Evolutionary conservation across 2,113 vertebrate genomes (phyloP).

Genomic region (Pyrgilauda ruficollis): DNA sequence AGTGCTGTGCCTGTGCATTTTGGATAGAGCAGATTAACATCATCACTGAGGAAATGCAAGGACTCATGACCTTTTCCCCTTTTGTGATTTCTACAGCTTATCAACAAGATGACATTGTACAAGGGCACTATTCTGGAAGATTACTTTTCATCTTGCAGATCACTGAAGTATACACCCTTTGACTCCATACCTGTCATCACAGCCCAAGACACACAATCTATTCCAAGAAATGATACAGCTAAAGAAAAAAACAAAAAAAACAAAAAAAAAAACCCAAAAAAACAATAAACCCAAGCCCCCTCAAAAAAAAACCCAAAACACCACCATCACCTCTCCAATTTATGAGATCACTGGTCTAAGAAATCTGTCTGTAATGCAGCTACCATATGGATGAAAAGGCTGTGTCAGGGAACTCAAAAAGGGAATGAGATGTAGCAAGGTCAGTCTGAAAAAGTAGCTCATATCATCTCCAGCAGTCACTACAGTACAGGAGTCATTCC

Average conservation of each 20-base stretch:
- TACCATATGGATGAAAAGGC: background rate
- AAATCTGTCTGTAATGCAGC: background rate
- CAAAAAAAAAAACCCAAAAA: too few species aligned
- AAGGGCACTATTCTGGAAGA: background rate
- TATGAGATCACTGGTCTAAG: background rate
- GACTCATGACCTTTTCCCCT: background rate
- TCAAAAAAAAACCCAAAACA: background rate
- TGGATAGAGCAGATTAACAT: background rate
- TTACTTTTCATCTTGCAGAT: background rate
- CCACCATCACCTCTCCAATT: background rate
- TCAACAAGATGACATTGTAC: background rate
- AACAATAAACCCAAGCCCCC: background rate
- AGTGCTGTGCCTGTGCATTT: background rate
- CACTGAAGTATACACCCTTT: background rate
- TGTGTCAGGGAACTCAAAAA: background rate
- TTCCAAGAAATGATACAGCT: background rate
- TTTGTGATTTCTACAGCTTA: constrained; percentile 1
- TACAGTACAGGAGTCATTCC: background rate
- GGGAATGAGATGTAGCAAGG: background rate
- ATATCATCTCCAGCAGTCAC: background rate
- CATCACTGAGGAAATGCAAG: background rate
- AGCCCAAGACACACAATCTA: background rate
- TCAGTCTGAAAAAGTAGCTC: background rate
- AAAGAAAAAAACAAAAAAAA: background rate
- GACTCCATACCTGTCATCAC: background rate